These are phyloP conservation scores for Pogona vitticeps DNA, from an alignment of 2,113 vertebrate species.

Conservation along the genomic window DNA sequence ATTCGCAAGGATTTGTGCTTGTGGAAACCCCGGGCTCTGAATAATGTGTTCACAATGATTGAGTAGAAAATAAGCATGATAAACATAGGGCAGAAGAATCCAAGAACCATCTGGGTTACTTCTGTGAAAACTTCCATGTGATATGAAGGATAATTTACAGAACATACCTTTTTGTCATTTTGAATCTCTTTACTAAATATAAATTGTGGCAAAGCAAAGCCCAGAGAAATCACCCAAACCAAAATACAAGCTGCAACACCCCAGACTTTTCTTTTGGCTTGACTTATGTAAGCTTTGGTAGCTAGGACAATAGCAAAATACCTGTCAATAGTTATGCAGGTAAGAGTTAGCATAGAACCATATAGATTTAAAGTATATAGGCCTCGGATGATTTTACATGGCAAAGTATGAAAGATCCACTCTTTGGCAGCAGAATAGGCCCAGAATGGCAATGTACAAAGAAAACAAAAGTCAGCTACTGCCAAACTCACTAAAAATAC, in stretches of 20 bases:
- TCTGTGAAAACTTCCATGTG: conserved; percentile 16
- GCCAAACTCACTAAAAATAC: conserved; percentile 72
- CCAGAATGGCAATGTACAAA: conserved; percentile 71
- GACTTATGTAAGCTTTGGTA: conserved; percentile 56
- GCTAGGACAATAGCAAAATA: conserved; percentile 65
- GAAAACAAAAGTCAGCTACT: conserved; percentile 71
- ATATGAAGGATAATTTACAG: background rate
- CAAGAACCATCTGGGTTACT: conserved; percentile 60
- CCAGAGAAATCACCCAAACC: conserved; percentile 60
- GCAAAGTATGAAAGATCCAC: conserved; percentile 53
- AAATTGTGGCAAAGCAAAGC: conserved; percentile 66
- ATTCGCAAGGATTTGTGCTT: conserved; percentile 73
- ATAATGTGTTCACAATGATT: conserved; percentile 65
- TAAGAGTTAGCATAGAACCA: conserved; percentile 71
- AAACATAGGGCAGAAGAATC: conserved; percentile 68
- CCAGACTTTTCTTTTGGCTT: conserved; percentile 34
- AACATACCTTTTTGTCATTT: conserved; percentile 14
- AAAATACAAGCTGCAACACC: conserved; percentile 47
- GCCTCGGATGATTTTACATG: conserved; percentile 53
- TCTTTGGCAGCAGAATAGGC: conserved; percentile 48
- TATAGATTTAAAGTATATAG: conserved; percentile 71
- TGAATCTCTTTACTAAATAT: conserved; percentile 17
- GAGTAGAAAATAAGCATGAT: conserved; percentile 70
- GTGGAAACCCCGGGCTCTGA: conserved; percentile 55
- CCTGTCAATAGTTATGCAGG: conserved; percentile 68